Evolutionary conservation across 2,113 vertebrate species (phyloP), one percentile per base, ranked within the genome.

Genomic region (Accipiter cooperii): DNA sequence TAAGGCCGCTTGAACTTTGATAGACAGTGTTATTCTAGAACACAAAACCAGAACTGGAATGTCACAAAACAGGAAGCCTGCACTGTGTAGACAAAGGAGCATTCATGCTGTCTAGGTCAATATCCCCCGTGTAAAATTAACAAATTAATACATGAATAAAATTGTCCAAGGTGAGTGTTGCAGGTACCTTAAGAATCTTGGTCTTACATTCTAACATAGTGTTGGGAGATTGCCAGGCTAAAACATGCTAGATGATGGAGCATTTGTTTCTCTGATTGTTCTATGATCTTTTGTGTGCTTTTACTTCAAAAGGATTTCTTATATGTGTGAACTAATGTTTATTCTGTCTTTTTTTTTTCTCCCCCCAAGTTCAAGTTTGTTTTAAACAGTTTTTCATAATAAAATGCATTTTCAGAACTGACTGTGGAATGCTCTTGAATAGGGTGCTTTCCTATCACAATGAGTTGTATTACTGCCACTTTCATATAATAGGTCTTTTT

Each of bases 351-450:
- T 28, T 46, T 54, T 55, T 65, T 28, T 10, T 34, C 52, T 17
- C 28, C 9, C 12, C 17, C 21, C 42, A 33, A 91, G 16, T 71
- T 69, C 42, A 86, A 92, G 40, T 26, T 82, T 91, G 66, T 91
- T 95, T 91, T 94, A 86, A 94, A 79, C 19, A 89, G 58, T 34
- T 85, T 90, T 92, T 94, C n/a, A 2, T 94, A 95, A 96, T 96
- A 97, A 97, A 97, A 73, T 47, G 7, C 9, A 5, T 91, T 91
- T 96, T 89, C n/a, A 77, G 69, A 80, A 84, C 29, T 73, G 46
- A 66, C 26, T 71, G 13, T 92, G 38, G 19, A 88, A 94, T 64
- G 25, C 5, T 94, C 12, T 94, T 90, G 20, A 63, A 57, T 9
- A 44, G 26, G 24, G 26, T 73, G 17, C 34, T 84, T 89, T 93